These are phyloP conservation scores for Priocnemis perturbator DNA, from an alignment of 2,888 invertebrate genomes.

Conservation along the genomic window DNA sequence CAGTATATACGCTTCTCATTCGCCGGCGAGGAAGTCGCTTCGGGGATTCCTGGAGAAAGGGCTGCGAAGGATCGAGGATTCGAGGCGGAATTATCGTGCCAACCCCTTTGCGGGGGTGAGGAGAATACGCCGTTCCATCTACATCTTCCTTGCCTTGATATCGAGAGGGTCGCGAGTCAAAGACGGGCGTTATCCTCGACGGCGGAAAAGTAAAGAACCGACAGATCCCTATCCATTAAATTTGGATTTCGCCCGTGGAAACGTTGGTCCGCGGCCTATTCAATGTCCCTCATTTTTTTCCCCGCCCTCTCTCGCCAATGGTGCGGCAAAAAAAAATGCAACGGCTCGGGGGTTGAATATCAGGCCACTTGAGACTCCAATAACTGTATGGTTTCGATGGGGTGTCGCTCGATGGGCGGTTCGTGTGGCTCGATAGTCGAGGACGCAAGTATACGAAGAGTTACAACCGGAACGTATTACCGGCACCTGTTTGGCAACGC, in stretches of 20 bases:
- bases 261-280: conserved; percentile 1
- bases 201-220: conserved; percentile 7
- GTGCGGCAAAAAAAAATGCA: background rate
- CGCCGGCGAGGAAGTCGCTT: conserved; percentile 14
- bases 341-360: background rate
- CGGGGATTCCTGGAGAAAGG: conserved; percentile 45
- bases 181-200: conserved; percentile 3
- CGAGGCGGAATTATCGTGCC: conserved; percentile 35
- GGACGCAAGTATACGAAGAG: too few relatives aligned
- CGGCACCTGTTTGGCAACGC: too few relatives aligned
- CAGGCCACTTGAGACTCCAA: too few relatives aligned
- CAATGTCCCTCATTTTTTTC: background rate
- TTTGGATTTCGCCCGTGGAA: conserved; percentile 1
- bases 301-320: background rate
- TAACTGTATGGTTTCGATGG: too few relatives aligned
- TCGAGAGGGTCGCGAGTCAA: conserved; percentile 4
- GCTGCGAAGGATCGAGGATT: conserved; percentile 36
- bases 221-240: conserved; percentile 3
- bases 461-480: too few relatives aligned
- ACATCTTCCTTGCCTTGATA: conserved; percentile 7
- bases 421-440: too few relatives aligned
- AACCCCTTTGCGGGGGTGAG: conserved; percentile 9
- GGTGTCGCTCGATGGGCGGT: too few relatives aligned
- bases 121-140: conserved; percentile 8
- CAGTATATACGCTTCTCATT: too few relatives aligned